A percentile compares a stretch with the other conserved stretches of the same genome.
phyloP scores from a whole-genome alignment of 1,140 invertebrate genomes.

The Papilio polytes region DNA sequence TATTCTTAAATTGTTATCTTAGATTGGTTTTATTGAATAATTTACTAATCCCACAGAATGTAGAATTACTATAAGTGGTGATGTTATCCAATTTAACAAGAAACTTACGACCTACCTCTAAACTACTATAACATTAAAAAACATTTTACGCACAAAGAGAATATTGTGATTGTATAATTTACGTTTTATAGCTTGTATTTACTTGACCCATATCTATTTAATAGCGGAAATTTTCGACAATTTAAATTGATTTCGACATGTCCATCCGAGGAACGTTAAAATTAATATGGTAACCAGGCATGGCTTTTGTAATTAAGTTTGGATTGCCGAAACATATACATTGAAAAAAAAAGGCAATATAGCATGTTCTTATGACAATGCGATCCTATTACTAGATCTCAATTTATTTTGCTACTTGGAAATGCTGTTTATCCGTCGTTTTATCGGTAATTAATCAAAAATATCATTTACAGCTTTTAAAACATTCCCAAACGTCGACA shows the following conservation, averaged over 20 bases:
- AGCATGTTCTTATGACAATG: too few species aligned
- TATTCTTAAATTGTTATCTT: not conserved
- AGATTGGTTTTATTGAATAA: slow-evolving; percentile 16
- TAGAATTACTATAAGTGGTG: slow-evolving; percentile 5
- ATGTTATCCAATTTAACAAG: slow-evolving; percentile 22
- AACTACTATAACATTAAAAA: not conserved
- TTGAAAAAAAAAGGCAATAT: not conserved
- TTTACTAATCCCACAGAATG: slow-evolving; percentile 2
- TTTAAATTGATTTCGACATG: not conserved
- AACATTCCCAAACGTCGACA: slow-evolving; percentile 1
- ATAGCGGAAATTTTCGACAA: not conserved
- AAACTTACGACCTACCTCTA: not conserved
- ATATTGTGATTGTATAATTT: not conserved
- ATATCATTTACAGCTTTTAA: not conserved
- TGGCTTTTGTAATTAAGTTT: not conserved
- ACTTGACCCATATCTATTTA: not conserved
- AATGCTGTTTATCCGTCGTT: not conserved
- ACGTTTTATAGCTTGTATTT: slow-evolving; percentile 1
- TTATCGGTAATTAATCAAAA: not conserved
- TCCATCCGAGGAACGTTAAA: not conserved
- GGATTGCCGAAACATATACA: not conserved
- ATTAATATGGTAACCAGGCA: not conserved
- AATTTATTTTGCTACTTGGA: not conserved
- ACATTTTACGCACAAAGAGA: not conserved
- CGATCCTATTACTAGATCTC: too few species aligned